Evolutionary conservation across 2,888 invertebrate genomes (phyloP), one percentile per base, ranked within the genome.

Genomic region (Schizaphis graminum): DNA sequence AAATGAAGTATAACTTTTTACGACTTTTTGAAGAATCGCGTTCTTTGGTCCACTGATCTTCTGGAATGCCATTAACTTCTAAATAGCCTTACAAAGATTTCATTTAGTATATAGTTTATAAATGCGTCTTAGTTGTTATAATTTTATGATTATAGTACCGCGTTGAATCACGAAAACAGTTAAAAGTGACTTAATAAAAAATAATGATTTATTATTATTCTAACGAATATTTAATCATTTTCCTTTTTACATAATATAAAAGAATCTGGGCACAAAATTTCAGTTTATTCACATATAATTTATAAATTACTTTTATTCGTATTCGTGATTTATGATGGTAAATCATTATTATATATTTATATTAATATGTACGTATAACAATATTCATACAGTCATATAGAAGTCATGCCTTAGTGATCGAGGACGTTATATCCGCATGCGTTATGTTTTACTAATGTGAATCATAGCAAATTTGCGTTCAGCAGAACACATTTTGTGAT

Each of bases 51-150:
- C 61, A 61, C 49, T 87, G 41, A 67, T 67, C 67, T 92, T 67
- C 92, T 92, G 92, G 49, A 92, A 92, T 92, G 87, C 11, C 21
- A 88, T 88, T 88, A 88, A 88, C 26, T 49, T 47, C 49, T 92
- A 49, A 87, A 87, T 41, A 61, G 26, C 49, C 87, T 10, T 87
- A 67, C 47, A 67, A 67, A 67, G 49, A 88, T 92, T 92, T 92
- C 16, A 88, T 88, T 85, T 88, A 87, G 56, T n/a, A 26, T 89
- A 53, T 84, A 91, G 61, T 47, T 87, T 61, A 53, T 88, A 67
- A 92, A 92, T 49, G 67, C 41, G 92, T 88, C 47, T 92, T 41
- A 26, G 47, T 91, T 57, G 10, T 88, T 86, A 57, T 57, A 86
- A 86, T 85, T 77, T 77, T 77, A 85, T n/a, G 5, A 35, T 16